Evolutionary conservation across 37 sponge, comb jelly and placozoan genomes (phyloP).

Genomic region (Halisarca cf. caerulea): DNA sequence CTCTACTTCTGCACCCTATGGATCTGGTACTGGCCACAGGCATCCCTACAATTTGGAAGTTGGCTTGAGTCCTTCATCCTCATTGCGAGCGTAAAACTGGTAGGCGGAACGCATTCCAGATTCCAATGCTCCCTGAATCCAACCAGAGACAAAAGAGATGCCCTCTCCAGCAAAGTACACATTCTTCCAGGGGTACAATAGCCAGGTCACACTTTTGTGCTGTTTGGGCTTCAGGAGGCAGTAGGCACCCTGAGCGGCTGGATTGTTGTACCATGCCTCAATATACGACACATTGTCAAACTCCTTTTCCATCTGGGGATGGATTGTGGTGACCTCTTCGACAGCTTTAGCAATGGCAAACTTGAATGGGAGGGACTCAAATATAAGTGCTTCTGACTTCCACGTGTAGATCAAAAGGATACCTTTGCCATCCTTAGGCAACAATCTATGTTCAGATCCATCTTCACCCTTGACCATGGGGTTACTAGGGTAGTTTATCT

Average conservation of each 20-base stretch:
- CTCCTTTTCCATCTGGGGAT: conserved; percentile 43
- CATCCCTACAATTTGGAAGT: too few relatives aligned
- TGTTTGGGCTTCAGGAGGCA: conserved; percentile 35
- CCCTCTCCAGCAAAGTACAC: conserved; percentile 73
- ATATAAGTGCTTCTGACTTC: conserved; percentile 63
- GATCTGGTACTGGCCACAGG: too few relatives aligned
- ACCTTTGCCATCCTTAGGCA: conserved; percentile 26
- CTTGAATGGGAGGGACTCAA: conserved; percentile 31
- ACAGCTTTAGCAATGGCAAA: conserved; percentile 49
- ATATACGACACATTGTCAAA: conserved; percentile 40
- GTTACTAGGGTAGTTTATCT: conserved; percentile 53
- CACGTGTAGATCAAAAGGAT: conserved; percentile 61
- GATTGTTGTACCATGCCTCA: conserved; percentile 55
- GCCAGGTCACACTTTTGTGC: background rate
- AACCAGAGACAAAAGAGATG: conserved; percentile 55
- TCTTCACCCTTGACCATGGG: background rate
- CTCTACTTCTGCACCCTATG: too few relatives aligned
- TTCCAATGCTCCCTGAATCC: conserved; percentile 79
- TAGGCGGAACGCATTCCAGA: conserved; percentile 67
- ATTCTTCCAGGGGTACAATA: conserved; percentile 35
- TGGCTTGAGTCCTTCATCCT: conserved; percentile 14
- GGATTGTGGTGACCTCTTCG: conserved; percentile 39
- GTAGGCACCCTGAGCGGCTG: conserved; percentile 49
- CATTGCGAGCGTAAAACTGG: conserved; percentile 60
- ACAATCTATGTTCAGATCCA: too few relatives aligned